Conservation (phyloP, 2,888 invertebrate genomes). For the Campopleginae sp. region DNA sequence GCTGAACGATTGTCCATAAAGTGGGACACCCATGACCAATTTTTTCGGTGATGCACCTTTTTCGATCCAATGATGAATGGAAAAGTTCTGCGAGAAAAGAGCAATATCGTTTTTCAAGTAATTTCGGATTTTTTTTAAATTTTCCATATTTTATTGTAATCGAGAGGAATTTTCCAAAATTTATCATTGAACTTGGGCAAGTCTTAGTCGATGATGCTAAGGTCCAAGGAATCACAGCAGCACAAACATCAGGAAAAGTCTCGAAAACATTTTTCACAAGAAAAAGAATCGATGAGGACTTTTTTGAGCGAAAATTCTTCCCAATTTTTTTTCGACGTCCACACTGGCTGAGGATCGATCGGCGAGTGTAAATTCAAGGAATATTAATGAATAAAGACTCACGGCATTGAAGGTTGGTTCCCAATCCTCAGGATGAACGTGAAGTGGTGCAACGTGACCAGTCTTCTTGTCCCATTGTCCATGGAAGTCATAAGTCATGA, state of each 20-base stretch:
- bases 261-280: too few species aligned
- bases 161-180: too few species aligned
- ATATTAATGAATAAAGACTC: conserved; percentile 75
- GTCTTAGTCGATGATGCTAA: too few species aligned
- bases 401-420: conserved; percentile 92
- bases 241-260: too few species aligned
- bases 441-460: conserved; percentile 96
- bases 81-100: conserved; percentile 89
- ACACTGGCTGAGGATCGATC: background rate
- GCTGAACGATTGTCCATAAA: conserved; percentile 96
- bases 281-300: too few species aligned
- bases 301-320: too few species aligned
- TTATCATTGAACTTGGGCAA: too few species aligned
- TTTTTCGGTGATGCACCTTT: conserved; percentile 92
- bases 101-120: background rate
- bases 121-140: background rate
- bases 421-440: conserved; percentile 89
- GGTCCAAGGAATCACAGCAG: too few species aligned
- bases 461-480: conserved; percentile 97
- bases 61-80: conserved; percentile 94
- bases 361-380: background rate
- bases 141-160: background rate
- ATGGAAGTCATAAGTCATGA: conserved; percentile 96
- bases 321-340: too few species aligned
- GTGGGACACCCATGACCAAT: conserved; percentile 93